Conservation (phyloP, 2,113 vertebrate species). For the Fregata magnificens region DNA sequence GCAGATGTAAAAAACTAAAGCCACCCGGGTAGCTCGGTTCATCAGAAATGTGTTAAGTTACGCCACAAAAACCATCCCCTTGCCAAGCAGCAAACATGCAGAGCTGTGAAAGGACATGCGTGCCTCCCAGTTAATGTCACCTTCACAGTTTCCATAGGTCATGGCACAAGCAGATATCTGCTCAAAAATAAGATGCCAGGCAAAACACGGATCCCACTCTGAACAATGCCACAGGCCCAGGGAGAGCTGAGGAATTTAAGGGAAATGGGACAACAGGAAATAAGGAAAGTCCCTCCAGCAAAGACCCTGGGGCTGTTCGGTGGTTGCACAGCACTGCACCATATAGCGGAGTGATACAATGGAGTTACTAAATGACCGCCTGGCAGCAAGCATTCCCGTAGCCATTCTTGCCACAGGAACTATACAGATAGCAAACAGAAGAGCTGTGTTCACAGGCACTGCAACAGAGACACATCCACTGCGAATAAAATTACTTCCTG, state of each 20-base stretch:
- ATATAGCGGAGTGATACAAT: background rate
- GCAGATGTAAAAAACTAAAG: background rate
- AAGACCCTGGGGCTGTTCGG: background rate
- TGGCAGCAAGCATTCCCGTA: background rate
- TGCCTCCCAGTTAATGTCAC: conserved; percentile 54
- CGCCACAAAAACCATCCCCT: background rate
- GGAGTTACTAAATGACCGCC: background rate
- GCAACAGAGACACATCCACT: background rate
- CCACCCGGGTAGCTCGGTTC: background rate
- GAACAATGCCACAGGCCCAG: background rate
- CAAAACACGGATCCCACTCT: background rate
- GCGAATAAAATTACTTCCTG: background rate
- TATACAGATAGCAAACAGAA: background rate
- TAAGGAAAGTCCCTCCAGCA: background rate
- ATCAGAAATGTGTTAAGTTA: background rate
- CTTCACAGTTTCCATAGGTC: conserved; percentile 46
- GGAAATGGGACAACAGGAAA: background rate
- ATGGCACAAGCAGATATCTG: background rate
- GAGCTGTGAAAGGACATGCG: background rate
- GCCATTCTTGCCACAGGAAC: background rate
- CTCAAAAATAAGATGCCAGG: background rate
- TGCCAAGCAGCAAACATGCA: background rate
- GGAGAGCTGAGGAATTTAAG: background rate
- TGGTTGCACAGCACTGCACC: background rate
- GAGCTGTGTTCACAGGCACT: background rate